Conservation (phyloP, 2,888 invertebrate species). For the Camptogramma bilineatum region DNA sequence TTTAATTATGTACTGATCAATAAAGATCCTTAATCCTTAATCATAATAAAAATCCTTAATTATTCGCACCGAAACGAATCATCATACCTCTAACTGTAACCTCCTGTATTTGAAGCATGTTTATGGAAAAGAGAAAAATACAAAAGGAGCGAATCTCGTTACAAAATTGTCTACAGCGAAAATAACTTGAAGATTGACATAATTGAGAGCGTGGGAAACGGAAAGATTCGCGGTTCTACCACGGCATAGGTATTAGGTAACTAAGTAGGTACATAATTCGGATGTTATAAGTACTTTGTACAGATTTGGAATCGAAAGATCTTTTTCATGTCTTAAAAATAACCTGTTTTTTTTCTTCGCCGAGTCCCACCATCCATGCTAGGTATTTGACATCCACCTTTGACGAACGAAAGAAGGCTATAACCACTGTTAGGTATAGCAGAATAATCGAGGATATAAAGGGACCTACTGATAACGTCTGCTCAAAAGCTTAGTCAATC, state of each 20-base stretch:
- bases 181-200: conserved; percentile 24
- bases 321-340: background rate
- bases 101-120: background rate
- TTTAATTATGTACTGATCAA: too few species aligned
- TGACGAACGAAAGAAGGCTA: too few species aligned
- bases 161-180: conserved; percentile 12
- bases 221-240: conserved; percentile 33
- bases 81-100: background rate
- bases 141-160: conserved; percentile 2
- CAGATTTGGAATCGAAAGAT: background rate
- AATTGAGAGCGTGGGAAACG: conserved; percentile 42
- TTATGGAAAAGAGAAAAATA: background rate
- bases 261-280: background rate
- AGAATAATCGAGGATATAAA: too few species aligned
- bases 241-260: background rate
- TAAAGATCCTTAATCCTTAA: too few species aligned
- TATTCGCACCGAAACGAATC: background rate
- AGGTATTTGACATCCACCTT: too few species aligned
- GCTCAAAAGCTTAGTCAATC: background rate
- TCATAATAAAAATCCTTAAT: too few species aligned
- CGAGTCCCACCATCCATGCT: too few species aligned
- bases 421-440: too few species aligned
- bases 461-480: too few species aligned
- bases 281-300: background rate
- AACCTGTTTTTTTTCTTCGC: too few species aligned